Evolutionary conservation across 2,888 invertebrate species (phyloP), one percentile per base, ranked within the genome.

Genomic region (Holacanthella duospinosa): DNA sequence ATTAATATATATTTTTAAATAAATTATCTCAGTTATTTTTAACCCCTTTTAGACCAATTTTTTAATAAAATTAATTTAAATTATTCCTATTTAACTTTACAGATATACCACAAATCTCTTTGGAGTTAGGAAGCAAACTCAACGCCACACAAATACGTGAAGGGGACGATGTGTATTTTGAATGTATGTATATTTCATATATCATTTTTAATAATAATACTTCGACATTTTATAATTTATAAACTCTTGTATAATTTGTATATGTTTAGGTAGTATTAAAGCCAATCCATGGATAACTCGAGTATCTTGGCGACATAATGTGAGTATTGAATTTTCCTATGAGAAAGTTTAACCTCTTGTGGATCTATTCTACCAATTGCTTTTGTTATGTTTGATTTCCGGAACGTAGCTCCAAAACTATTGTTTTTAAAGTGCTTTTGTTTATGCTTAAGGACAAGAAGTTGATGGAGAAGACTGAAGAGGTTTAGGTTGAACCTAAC

Each of bases 111-210:
- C 84, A 91, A 73, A 88, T 91, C 63, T 85, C 85, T 12, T 77
- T 92, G 71, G 88, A 89, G 75, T 82, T 92, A 71, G 91, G 91
- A 2, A 88, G 89, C 71, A 90, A 85, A 73, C 80, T 89, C 55
- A 86, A 89, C 75, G 85, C 88, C 1, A 84, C 82, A 66, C 85
- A 85, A 72, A 88, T 93, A 74, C 86, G 87, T 73, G 92, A 92
- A 77, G 90, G 89, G 6, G 88, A 88, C 66, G 92, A 92, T 76
- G 90, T 92, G 16, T 91, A 90, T 80, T 91, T 92, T 76, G 91
- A 92, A 77, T 92, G 92, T 80, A 88, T n/a, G n/a, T n/a, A n/a
- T n/a, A n/a, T n/a, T n/a, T n/a, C n/a, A n/a, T n/a, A n/a, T n/a
- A n/a, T n/a, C n/a, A n/a, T n/a, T n/a, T n/a, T n/a, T n/a, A n/a